Percentiles rank a stretch among this genome's conserved stretches.
Evolutionary conservation across 2,888 invertebrate species (phyloP).

Genomic region (Pollenia griseotomentosa): DNA sequence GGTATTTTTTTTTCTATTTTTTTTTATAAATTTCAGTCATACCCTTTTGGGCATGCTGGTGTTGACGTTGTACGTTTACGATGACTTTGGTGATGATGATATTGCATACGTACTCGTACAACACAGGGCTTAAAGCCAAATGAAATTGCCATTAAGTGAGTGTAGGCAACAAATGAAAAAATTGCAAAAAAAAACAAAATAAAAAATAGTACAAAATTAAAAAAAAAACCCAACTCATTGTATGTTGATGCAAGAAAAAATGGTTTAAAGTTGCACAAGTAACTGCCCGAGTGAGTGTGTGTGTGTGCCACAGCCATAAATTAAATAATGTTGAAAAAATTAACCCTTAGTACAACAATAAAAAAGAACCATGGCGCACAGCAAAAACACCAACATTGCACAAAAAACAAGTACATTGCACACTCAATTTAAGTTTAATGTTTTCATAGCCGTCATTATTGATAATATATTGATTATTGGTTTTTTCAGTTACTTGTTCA

Average conservation of each 20-base stretch:
- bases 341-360: slow-evolving; percentile 57
- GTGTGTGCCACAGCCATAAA: slow-evolving; percentile 52
- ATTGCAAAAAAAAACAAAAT: slow-evolving; percentile 3
- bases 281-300: neutral
- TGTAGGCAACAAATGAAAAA: slow-evolving; percentile 52
- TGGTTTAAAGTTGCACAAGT: slow-evolving; percentile 34
- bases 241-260: neutral
- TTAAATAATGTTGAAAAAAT: slow-evolving; percentile 67
- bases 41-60: slow-evolving; percentile 58
- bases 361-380: slow-evolving; percentile 15
- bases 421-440: slow-evolving; percentile 71
- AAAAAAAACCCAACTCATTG: slow-evolving; percentile 4
- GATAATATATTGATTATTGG: slow-evolving; percentile 70
- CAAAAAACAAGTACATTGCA: slow-evolving; percentile 55
- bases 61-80: slow-evolving; percentile 52
- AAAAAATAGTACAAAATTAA: neutral
- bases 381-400: slow-evolving; percentile 41
- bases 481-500: slow-evolving; percentile 55
- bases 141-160: slow-evolving; percentile 64
- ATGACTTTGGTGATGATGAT: slow-evolving; percentile 46
- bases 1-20: neutral
- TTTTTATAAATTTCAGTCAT: slow-evolving; percentile 51
- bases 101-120: slow-evolving; percentile 26
- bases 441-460: slow-evolving; percentile 71
- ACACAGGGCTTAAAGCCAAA: slow-evolving; percentile 58